Evolutionary conservation across 2,888 invertebrate species (phyloP), one percentile per base, ranked within the genome.

Genomic region (Aethes cnicana): DNA sequence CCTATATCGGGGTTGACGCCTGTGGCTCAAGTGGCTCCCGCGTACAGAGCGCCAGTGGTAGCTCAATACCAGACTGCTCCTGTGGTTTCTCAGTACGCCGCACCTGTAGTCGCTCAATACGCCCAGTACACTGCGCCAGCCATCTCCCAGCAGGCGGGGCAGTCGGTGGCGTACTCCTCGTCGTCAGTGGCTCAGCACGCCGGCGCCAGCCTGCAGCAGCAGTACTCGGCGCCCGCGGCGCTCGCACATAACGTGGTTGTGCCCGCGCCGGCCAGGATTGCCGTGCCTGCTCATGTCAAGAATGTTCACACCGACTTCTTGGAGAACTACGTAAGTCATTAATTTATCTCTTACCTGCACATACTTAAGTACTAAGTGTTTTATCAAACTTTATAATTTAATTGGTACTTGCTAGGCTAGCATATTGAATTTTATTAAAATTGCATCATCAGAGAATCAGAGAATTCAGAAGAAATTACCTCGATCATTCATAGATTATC

Each of bases 321-420:
- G 63, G 92, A 92, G 69, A 91, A 92, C 68, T 92, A 92, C 68
- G 93, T 93, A 73, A 91, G 92, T 50, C 1, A 28, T 90, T 54
- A 4, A 25, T 55, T 50, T 53, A 20, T 11, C n/a, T n/a, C n/a
- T n/a, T n/a, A n/a, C n/a, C n/a, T n/a, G n/a, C n/a, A n/a, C n/a
- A n/a, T n/a, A n/a, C n/a, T n/a, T n/a, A n/a, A n/a, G n/a, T n/a
- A n/a, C n/a, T n/a, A n/a, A n/a, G n/a, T n/a, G n/a, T n/a, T n/a
- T 30, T 35, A 39, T 30, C 1, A 21, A 12, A 11, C 47, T 37
- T 32, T 30, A 16, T 35, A 21, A 23, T 26, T 18, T 26, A 42
- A 1, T 28, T 6, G 5, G 9, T 28, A 6, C 28, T 2, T 26
- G 26, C 4, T n/a, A n/a, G n/a, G n/a, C n/a, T n/a, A n/a, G n/a